These are phyloP conservation scores for Triplophysa rosa DNA, from an alignment of 2,113 vertebrate species.

Conservation along the genomic window DNA sequence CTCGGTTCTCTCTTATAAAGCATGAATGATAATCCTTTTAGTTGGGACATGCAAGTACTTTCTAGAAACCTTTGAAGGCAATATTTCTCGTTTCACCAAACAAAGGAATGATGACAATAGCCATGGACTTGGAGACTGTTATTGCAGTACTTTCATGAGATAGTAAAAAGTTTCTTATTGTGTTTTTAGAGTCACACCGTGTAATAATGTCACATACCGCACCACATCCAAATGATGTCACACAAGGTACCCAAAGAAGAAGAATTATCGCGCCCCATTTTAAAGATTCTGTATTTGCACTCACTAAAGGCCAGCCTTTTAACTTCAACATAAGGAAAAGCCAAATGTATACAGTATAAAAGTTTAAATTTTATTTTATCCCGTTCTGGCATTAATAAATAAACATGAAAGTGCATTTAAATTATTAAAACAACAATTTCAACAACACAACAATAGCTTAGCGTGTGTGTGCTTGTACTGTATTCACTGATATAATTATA, in stretches of 20 bases:
- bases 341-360: not conserved
- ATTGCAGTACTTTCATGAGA: constrained; percentile 55
- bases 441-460: not conserved
- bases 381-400: not conserved
- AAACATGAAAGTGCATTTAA: not conserved
- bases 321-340: not conserved
- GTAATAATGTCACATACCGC: constrained; percentile 2
- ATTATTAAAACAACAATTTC: constrained; percentile 18
- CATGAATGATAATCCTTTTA: constrained; percentile 34
- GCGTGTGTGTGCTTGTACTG: constrained; percentile 20
- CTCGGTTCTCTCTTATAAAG: constrained; percentile 35
- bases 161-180: constrained; percentile 7
- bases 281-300: constrained; percentile 5
- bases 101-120: constrained; percentile 64
- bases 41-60: constrained; percentile 43
- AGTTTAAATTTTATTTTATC: not conserved
- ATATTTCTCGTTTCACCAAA: constrained; percentile 53
- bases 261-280: not conserved
- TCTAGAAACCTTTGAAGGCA: constrained; percentile 40
- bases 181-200: constrained; percentile 18
- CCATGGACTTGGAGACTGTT: constrained; percentile 79
- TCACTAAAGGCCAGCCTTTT: not conserved
- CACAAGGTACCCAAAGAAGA: constrained; percentile 10
- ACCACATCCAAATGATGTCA: not conserved
- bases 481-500: constrained; percentile 29